Evolutionary conservation across 2,888 invertebrate species (phyloP).

Genomic region (Tenthredo notha): DNA sequence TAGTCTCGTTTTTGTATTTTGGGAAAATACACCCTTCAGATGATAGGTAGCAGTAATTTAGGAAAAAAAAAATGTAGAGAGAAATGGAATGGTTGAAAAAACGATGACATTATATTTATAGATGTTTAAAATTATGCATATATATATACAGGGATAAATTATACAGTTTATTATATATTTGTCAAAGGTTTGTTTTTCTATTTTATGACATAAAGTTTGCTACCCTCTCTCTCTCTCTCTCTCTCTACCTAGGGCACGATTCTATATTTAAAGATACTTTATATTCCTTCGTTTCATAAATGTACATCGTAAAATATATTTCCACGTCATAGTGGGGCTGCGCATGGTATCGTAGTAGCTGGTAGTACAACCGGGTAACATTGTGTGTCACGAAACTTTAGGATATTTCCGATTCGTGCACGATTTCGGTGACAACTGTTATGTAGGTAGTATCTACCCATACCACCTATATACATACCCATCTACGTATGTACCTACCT

Average conservation of each 20-base stretch:
- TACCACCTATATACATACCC: background rate
- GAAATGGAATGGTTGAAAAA: background rate
- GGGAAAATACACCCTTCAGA: too few relatives aligned
- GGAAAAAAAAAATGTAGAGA: too few relatives aligned
- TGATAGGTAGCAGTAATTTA: too few relatives aligned
- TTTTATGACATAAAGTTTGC: background rate
- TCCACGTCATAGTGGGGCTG: background rate
- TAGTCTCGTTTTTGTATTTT: too few relatives aligned
- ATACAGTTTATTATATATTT: background rate
- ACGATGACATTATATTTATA: background rate
- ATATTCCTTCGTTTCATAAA: conserved; percentile 4
- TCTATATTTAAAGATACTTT: conserved; percentile 14
- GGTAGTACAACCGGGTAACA: background rate
- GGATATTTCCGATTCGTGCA: conserved; percentile 28
- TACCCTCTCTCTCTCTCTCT: background rate
- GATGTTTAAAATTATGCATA: background rate
- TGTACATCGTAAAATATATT: conserved; percentile 26
- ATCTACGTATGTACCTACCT: background rate
- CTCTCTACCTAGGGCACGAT: background rate
- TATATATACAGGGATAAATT: background rate
- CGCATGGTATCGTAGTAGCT: background rate
- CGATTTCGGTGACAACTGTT: conserved; percentile 47
- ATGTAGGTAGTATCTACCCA: background rate
- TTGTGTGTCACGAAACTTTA: conserved; percentile 32
- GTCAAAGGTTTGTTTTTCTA: background rate